Evolutionary conservation across 2,113 vertebrate species (phyloP), one percentile per base, ranked within the genome.

Genomic region (Rhinichthys klamathensis): DNA sequence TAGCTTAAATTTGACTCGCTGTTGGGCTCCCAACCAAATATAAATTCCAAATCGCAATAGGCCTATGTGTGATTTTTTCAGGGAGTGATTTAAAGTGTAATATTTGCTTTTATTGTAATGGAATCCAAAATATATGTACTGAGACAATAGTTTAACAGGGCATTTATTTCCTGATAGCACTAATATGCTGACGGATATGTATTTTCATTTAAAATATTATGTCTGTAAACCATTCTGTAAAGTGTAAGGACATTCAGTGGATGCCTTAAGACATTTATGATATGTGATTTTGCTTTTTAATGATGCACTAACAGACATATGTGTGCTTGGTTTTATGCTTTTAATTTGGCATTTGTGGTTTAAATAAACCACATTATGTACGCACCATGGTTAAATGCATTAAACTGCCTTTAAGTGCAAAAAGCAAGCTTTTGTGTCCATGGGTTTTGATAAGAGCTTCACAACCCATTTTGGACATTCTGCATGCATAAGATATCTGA

Each of bases 401-500:
- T 58, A 46, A 15, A 51, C 60, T 54, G 18, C 16, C 61, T 46
- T 61, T 70, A 18, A 70, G 49, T 46, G 73, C 3, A 49, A 70
- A 41, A 83, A 12, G 32, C 21, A 72, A 23, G 54, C 32, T 41
- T 74, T 44, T 72, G 74, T 77, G 83, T 80, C 60, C 25, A 35
- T n/a, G 41, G 58, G 25, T 65, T 85, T 80, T 76, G 76, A 65
- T 69, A n/a, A 51, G 27, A 73, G 25, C 38, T 49, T 58, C 74
- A 87, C 56, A 77, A 78, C 69, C 74, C 74, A 87, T 69, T 80
- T 61, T 46, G 41, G 56, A 70, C 63, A 25, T 54, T 65, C 27
- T 44, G 79, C 69, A 78, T 83, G 84, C 83, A 82, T 72, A 82
- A 82, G 81, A 32, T 56, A 60, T 82, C 60, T 32, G 87, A 88